Evolutionary conservation across 2,113 vertebrate species (phyloP), one percentile per base, ranked within the genome.

Genomic region (Carettochelys insculpta): DNA sequence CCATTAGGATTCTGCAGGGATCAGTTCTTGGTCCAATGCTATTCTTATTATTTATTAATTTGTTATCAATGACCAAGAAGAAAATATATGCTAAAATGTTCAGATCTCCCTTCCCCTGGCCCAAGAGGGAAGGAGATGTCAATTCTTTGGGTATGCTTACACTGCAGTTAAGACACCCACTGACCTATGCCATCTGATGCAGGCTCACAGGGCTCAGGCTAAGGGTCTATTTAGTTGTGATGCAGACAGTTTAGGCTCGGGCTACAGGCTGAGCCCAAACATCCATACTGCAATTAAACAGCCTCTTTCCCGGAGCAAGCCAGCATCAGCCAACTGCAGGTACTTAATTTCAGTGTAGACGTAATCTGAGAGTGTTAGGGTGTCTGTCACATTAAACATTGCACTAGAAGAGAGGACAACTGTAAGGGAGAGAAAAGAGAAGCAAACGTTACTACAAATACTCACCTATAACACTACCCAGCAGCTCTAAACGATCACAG

Each of bases 401-500:
- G 38, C 11, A 25, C 43, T 43, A 73, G 22, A 14, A 38, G 20
- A 73, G 68, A 43, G 24, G 68, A 77, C 58, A 48, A 58, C 4
- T 56, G 11, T 25, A 48, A 41, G 50, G 38, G 25, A 43, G 48
- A 25, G 51, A 4, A 31, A 20, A 38, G 2, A 68, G n/a, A n/a
- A 7, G 25, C 24, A 38, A 50, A 22, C 1, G 31, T 20, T 4
- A 56, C 43, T 51, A 41, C 25, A 34, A 38, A 43, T 52, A 98
- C 98, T 98, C 94, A 99, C 99, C 99, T 38, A 99, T 98, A 77
- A 98, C 43, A 22, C 97, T 80, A 4, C 98, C 98, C 89, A 99
- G 98, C 83, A 99, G 93, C 93, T 99, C 99, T 95, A 99, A 98
- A 84, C 99, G 96, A 97, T 99, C 99, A 3, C 98, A 99, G 80